These are phyloP conservation scores for Tetramorium bicarinatum DNA, from an alignment of 2,888 invertebrate species.

Conservation along the genomic window DNA sequence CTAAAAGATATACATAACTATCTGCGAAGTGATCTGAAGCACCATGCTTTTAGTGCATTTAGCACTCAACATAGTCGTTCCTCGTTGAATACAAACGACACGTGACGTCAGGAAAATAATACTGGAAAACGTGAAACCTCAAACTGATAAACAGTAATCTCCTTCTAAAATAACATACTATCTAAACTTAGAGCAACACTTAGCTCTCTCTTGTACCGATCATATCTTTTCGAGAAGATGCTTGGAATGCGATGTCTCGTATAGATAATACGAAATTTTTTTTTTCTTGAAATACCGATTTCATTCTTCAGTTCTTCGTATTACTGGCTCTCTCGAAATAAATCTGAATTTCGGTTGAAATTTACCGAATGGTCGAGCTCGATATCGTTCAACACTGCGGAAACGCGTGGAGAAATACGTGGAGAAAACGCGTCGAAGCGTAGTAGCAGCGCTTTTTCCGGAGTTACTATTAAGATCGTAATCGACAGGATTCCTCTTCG, in stretches of 20 bases:
- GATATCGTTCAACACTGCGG: not conserved
- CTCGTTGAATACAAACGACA: not conserved
- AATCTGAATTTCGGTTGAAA: conserved; percentile 8
- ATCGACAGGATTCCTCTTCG: conserved; percentile 7
- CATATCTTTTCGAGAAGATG: not conserved
- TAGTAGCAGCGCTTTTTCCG: not conserved
- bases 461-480: conserved; percentile 13
- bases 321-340: not conserved
- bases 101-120: not conserved
- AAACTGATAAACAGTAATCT: not conserved
- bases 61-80: conserved; percentile 7
- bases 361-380: not conserved
- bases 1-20: conserved; percentile 5
- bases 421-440: not conserved
- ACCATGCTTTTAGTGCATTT: not conserved
- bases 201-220: not conserved
- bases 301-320: not conserved
- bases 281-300: conserved; percentile 6
- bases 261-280: not conserved
- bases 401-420: conserved; percentile 1
- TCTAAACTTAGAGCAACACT: not conserved
- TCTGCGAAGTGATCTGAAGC: not conserved
- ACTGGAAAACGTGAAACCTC: not conserved
- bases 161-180: not conserved
- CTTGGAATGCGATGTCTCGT: not conserved